phyloP scores from a whole-genome alignment of 2,888 invertebrate genomes.

The Girardia tigrina region DNA sequence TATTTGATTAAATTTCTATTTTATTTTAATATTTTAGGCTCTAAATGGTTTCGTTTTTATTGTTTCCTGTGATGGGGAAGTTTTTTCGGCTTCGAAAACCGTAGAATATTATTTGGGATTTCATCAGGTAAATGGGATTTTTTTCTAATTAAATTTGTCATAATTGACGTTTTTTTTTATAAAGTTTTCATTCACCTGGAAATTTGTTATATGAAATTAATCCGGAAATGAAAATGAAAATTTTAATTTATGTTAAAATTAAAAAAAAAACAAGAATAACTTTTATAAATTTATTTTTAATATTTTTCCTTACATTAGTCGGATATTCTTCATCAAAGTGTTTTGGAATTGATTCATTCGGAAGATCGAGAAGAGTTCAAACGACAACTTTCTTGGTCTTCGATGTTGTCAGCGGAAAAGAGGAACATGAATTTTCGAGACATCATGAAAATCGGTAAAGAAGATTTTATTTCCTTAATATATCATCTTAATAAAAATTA shows the following conservation, averaged over 20 bases:
- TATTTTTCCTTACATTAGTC: slow-evolving; percentile 60
- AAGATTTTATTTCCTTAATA: background rate
- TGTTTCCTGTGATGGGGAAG: slow-evolving; percentile 93
- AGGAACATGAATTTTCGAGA: slow-evolving; percentile 64
- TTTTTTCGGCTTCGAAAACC: slow-evolving; percentile 97
- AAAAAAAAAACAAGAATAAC: background rate
- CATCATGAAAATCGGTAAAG: slow-evolving; percentile 61
- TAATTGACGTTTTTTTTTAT: background rate
- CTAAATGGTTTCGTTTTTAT: slow-evolving; percentile 97
- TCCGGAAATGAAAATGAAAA: background rate
- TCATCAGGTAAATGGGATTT: slow-evolving; percentile 69
- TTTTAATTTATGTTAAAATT: background rate
- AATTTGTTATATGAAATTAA: background rate
- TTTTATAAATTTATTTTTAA: background rate
- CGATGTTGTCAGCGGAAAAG: slow-evolving; percentile 45
- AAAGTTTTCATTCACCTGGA: background rate
- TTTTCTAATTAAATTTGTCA: background rate
- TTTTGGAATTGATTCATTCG: slow-evolving; percentile 93
- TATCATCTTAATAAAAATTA: no score
- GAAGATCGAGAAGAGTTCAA: slow-evolving; percentile 95
- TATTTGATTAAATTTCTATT: slow-evolving; percentile 7
- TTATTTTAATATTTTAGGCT: slow-evolving; percentile 60
- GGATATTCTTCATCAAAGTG: slow-evolving; percentile 96
- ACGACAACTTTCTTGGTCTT: slow-evolving; percentile 60
- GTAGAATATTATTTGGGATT: slow-evolving; percentile 99